Evolutionary conservation across 1,140 invertebrate species (phyloP).

Genomic region (Copidosoma floridanum): DNA sequence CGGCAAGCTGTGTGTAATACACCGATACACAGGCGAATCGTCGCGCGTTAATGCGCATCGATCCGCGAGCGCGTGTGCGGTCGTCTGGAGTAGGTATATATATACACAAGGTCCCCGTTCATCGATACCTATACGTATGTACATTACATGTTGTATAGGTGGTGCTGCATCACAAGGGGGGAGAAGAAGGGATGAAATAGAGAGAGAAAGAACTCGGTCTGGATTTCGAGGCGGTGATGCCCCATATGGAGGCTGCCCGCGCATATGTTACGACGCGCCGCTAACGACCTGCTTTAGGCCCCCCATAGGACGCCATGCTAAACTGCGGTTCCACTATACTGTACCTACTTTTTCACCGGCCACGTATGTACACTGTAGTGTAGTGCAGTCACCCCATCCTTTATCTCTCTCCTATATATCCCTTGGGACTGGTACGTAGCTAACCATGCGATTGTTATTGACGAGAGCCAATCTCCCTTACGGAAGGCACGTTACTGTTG

Average conservation of each 20-base stretch:
- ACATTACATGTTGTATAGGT: too few relatives aligned
- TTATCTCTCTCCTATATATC: not conserved
- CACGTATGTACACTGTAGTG: not conserved
- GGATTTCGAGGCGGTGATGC: slow-evolving; percentile 44
- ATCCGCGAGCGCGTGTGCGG: slow-evolving; percentile 9
- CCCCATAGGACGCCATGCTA: slow-evolving; percentile 51
- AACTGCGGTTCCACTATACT: slow-evolving; percentile 53
- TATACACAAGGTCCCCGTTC: too few relatives aligned
- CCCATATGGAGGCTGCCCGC: slow-evolving; percentile 57
- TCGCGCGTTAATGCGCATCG: too few relatives aligned
- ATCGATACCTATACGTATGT: not conserved
- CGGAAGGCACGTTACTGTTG: too few relatives aligned
- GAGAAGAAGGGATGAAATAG: slow-evolving; percentile 12
- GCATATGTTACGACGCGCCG: slow-evolving; percentile 57
- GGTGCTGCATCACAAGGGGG: not conserved
- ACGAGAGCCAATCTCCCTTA: too few relatives aligned
- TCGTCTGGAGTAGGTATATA: not conserved
- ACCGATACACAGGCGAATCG: not conserved
- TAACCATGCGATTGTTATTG: slow-evolving; percentile 52
- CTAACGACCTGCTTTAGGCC: slow-evolving; percentile 55
- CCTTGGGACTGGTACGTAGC: slow-evolving; percentile 37
- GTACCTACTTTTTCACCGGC: slow-evolving; percentile 19
- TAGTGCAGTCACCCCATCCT: not conserved
- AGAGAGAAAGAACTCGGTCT: too few relatives aligned
- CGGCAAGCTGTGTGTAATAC: not conserved